Percentiles rank a stretch among this genome's conserved stretches.
phyloP scores from a whole-genome alignment of 2,113 vertebrate species.

The Bufo bufo region DNA sequence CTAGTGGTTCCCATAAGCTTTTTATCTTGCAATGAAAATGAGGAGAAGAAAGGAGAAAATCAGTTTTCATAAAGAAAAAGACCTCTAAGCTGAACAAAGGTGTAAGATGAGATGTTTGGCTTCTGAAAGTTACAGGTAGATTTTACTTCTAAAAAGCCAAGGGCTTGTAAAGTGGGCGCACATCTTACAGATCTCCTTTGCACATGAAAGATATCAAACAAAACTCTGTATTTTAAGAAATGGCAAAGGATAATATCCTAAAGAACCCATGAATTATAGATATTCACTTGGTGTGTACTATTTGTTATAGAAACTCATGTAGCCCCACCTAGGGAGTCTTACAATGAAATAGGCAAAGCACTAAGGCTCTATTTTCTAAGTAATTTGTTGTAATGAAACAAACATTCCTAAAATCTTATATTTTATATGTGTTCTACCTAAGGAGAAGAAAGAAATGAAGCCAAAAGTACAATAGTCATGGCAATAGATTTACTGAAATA shows the following conservation, averaged over 20 bases:
- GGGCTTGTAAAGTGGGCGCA: not conserved
- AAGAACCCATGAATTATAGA: not conserved
- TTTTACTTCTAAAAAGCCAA: not conserved
- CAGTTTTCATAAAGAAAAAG: not conserved
- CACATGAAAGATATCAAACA: not conserved
- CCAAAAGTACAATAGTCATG: not conserved
- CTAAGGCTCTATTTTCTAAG: not conserved
- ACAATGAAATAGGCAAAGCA: not conserved
- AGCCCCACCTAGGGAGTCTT: not conserved
- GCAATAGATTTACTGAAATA: not conserved
- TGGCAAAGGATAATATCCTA: not conserved
- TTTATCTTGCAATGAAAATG: not conserved
- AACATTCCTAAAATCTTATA: not conserved
- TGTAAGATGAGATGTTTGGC: not conserved
- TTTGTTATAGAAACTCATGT: not conserved
- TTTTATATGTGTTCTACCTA: not conserved
- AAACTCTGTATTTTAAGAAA: not conserved
- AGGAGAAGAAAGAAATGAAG: not conserved
- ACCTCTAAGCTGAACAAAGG: not conserved
- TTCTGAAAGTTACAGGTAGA: not conserved
- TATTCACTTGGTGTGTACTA: not conserved
- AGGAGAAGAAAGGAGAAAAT: not conserved
- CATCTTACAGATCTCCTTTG: too few species aligned
- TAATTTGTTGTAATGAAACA: not conserved
- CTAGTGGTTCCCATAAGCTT: not conserved